Evolutionary conservation across 2,797 vertebrate genomes (phyloP).

Genomic region (Balearica regulorum): DNA sequence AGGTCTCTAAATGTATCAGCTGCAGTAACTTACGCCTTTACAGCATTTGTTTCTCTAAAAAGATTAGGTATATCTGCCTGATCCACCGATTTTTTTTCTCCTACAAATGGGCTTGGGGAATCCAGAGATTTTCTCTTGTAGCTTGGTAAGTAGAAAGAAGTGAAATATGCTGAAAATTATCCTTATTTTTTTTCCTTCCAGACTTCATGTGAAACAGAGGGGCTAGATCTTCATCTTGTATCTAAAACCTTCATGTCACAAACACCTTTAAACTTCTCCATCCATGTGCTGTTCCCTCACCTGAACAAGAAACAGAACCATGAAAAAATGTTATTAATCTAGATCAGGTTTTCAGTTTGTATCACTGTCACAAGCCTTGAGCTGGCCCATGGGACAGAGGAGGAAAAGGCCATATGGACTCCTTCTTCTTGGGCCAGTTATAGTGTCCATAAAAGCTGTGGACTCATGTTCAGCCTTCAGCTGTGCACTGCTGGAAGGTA

Average conservation of each 20-base stretch:
- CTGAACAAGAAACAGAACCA: not conserved
- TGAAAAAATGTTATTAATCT: not conserved
- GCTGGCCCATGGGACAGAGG: not conserved
- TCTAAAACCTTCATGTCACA: not conserved
- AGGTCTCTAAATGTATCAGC: not conserved
- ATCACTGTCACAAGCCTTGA: not conserved
- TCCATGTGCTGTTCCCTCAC: not conserved
- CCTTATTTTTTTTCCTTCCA: not conserved
- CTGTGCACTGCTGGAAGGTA: not conserved
- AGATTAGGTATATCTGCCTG: not conserved
- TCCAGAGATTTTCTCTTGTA: not conserved
- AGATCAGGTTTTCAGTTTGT: not conserved
- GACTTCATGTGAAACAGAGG: not conserved
- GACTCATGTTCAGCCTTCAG: not conserved
- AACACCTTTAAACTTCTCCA: not conserved
- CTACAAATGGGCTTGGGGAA: not conserved
- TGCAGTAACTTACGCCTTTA: not conserved
- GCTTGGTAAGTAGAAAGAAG: not conserved
- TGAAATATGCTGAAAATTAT: not conserved
- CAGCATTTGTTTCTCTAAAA: not conserved
- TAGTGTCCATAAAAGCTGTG: not conserved
- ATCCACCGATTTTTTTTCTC: not conserved
- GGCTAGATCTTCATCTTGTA: not conserved
- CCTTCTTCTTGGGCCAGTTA: not conserved
- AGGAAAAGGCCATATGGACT: not conserved